Conservation (phyloP, 2,888 invertebrate species). For the Aphidius colemani region DNA sequence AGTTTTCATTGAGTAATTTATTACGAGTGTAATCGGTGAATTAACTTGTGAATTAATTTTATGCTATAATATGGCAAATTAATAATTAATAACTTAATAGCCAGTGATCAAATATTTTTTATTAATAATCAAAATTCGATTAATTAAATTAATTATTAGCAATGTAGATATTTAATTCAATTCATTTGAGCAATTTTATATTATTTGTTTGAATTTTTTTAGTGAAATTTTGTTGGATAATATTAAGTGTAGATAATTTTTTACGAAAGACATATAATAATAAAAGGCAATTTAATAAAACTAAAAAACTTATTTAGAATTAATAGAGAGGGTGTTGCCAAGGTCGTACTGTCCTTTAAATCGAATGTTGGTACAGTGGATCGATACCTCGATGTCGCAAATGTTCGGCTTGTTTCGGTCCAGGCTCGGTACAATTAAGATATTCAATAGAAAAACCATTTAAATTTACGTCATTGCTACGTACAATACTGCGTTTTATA, state of each 20-base stretch:
- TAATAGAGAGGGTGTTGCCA: conserved; percentile 22
- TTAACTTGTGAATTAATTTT: no score
- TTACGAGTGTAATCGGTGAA: background rate
- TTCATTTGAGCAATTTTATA: background rate
- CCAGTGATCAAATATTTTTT: background rate
- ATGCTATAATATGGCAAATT: no score
- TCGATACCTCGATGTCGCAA: conserved; percentile 38
- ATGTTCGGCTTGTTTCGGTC: conserved; percentile 27
- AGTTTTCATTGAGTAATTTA: background rate
- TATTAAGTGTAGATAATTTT: no score
- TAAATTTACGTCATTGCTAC: no score
- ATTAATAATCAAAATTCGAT: no score
- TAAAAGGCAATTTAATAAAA: no score
- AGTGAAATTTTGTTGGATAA: no score
- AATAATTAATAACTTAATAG: background rate
- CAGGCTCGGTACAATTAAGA: conserved; percentile 9
- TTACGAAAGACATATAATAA: no score
- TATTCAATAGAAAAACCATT: no score
- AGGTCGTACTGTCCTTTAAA: conserved; percentile 38
- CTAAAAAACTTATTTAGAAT: no score
- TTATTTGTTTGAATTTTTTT: background rate
- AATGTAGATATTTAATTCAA: background rate
- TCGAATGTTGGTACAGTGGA: conserved; percentile 33
- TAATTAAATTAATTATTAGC: no score
- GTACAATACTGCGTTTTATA: no score